Evolutionary conservation across 2,888 invertebrate species (phyloP), one percentile per base, ranked within the genome.

Genomic region (Punctoribates punctum): DNA sequence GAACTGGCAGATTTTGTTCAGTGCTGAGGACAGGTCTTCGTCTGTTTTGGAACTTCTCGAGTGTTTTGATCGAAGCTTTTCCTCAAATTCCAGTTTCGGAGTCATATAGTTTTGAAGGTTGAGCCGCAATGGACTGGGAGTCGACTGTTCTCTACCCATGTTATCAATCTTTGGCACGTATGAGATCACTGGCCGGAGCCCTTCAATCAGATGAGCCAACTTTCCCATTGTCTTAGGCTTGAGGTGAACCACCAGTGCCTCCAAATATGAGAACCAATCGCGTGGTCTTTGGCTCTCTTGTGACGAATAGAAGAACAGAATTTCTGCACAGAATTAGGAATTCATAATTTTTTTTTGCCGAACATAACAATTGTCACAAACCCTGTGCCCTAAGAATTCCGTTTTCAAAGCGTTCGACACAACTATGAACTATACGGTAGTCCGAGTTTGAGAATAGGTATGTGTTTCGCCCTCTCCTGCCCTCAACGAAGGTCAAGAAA

Each of bases 231-330:
- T 60, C 13, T 60, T 60, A 9, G 60, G 29, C 15, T 13, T 15
- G 15, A 60, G 1, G 15, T 60, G 29, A 0, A 29, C 17, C 0
- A 29, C 29, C 27, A 60, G 6, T 15, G 13, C 15, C 17, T 60
- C 60, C 4, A 60, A 3, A 29, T 60, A 60, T 60, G 60, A 17
- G 60, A 29, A 60, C 60, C 60, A 60, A 60, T 29, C 29, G 60
- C 29, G 15, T 2, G 60, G 29, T 29, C 13, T 29, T 27, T 17
- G 27, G 1, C 3, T 60, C 15, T 60, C 5, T 29, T 60, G 29
- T 2, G 13, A 13, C 15, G 60, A 15, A 15, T 15, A 23, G 4
- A 60, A 29, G 27, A 15, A 17, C 23, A 60, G 8, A 0, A 29
- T 29, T 2, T 57, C 57, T 57, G 23, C 4, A 1, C 42, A 42